A percentile compares a stretch with the other conserved stretches of the same genome.
phyloP scores from a whole-genome alignment of 2,888 invertebrate species.

The Pterostichus niger region DNA sequence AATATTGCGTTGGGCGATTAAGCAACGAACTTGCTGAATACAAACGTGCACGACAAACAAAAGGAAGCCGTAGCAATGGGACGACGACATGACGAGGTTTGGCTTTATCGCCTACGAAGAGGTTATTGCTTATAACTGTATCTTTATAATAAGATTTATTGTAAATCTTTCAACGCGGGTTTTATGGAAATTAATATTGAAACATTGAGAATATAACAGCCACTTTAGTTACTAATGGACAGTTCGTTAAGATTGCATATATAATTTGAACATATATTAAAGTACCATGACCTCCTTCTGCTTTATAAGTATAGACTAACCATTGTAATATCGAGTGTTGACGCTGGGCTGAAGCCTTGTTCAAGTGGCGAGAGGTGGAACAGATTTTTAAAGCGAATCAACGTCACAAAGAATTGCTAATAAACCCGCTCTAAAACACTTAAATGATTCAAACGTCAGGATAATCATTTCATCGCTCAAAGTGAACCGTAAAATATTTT shows the following conservation, averaged over 20 bases:
- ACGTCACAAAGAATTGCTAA: conserved; percentile 60
- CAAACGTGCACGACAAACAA: not conserved
- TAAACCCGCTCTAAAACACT: conserved; percentile 41
- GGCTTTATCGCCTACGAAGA: not conserved
- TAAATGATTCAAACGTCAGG: conserved; percentile 45
- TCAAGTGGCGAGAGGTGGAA: not conserved
- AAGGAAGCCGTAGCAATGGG: not conserved
- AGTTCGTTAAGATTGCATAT: conserved; percentile 8
- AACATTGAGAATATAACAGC: not conserved
- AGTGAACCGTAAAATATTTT: conserved; percentile 57
- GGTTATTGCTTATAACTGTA: not conserved
- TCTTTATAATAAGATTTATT: conserved; percentile 32
- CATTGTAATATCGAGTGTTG: conserved; percentile 2
- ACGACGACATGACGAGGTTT: not conserved
- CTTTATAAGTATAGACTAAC: not conserved
- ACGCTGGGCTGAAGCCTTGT: conserved; percentile 1
- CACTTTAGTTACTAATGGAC: not conserved
- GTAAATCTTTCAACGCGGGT: not conserved
- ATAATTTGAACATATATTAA: conserved; percentile 5
- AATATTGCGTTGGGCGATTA: conserved; percentile 22
- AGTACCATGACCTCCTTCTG: conserved; percentile 10
- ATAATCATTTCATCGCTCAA: conserved; percentile 57
- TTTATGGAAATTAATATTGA: conserved; percentile 9
- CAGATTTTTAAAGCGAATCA: conserved; percentile 15
- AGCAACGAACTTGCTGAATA: conserved; percentile 22